phyloP scores from a whole-genome alignment of 2,888 invertebrate genomes.

The Nymphalis urticae region DNA sequence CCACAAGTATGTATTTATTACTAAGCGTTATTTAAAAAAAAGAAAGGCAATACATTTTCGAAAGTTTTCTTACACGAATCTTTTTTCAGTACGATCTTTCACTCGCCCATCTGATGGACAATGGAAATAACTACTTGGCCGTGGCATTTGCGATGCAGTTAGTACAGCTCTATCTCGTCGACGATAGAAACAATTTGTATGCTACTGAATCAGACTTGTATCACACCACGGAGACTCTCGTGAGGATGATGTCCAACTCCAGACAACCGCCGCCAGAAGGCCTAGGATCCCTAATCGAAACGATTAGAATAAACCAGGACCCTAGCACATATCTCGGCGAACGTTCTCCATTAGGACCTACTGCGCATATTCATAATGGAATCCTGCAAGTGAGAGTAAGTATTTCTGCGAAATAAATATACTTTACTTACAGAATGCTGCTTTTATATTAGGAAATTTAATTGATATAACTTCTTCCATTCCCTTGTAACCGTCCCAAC shows the following conservation, averaged over 20 bases:
- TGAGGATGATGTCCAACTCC: slow-evolving; percentile 87
- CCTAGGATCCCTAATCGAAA: slow-evolving; percentile 89
- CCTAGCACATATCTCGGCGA: slow-evolving; percentile 87
- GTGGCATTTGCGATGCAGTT: slow-evolving; percentile 95
- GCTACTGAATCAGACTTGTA: slow-evolving; percentile 92
- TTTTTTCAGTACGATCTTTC: slow-evolving; percentile 87
- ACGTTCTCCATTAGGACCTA: slow-evolving; percentile 88
- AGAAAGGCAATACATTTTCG: not conserved
- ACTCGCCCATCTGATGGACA: slow-evolving; percentile 92
- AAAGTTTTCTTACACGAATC: not conserved
- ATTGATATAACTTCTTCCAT: too few species aligned
- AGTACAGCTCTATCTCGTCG: slow-evolving; percentile 92
- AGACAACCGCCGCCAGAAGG: slow-evolving; percentile 92
- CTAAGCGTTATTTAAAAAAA: too few species aligned
- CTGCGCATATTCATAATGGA: slow-evolving; percentile 95
- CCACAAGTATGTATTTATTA: slow-evolving; percentile 75
- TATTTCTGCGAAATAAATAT: slow-evolving; percentile 32
- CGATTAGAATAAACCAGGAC: slow-evolving; percentile 88
- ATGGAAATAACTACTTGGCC: slow-evolving; percentile 89
- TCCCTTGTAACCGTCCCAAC: too few species aligned
- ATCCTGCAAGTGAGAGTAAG: slow-evolving; percentile 90
- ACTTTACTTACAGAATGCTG: not conserved
- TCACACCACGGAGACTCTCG: slow-evolving; percentile 92
- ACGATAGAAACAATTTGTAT: slow-evolving; percentile 88
- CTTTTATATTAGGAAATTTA: not conserved